Evolutionary conservation across 2,113 vertebrate species (phyloP).

Genomic region (Hippopotamus amphibius): DNA sequence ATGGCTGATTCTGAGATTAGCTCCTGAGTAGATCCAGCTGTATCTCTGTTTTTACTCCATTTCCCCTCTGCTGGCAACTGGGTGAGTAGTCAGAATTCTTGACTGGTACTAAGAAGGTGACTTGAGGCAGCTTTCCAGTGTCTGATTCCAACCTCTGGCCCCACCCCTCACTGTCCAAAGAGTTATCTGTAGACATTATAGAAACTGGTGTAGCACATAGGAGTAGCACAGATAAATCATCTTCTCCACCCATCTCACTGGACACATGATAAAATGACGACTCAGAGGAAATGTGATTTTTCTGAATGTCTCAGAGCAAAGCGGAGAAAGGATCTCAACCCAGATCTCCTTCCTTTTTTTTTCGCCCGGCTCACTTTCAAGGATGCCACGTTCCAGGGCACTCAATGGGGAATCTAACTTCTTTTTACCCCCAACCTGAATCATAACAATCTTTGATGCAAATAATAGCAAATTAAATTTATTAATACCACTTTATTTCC

Average conservation of each 20-base stretch:
- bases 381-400: neutral
- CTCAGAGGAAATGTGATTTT: neutral
- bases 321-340: neutral
- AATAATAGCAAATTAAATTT: neutral
- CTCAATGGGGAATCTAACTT: neutral
- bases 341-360: neutral
- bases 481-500: slow-evolving; percentile 41
- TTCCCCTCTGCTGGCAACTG: neutral
- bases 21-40: neutral
- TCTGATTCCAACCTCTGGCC: neutral
- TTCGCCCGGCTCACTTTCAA: neutral
- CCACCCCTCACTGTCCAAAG: neutral
- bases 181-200: neutral
- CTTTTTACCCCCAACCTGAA: neutral
- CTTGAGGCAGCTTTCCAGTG: neutral
- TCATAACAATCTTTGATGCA: neutral
- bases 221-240: neutral
- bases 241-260: neutral
- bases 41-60: neutral
- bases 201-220: neutral
- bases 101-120: neutral
- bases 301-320: neutral
- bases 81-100: neutral
- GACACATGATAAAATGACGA: neutral
- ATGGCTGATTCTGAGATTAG: neutral